Evolutionary conservation across 2,113 vertebrate species (phyloP), one percentile per base, ranked within the genome.

Genomic region (Onychostoma macrolepis): DNA sequence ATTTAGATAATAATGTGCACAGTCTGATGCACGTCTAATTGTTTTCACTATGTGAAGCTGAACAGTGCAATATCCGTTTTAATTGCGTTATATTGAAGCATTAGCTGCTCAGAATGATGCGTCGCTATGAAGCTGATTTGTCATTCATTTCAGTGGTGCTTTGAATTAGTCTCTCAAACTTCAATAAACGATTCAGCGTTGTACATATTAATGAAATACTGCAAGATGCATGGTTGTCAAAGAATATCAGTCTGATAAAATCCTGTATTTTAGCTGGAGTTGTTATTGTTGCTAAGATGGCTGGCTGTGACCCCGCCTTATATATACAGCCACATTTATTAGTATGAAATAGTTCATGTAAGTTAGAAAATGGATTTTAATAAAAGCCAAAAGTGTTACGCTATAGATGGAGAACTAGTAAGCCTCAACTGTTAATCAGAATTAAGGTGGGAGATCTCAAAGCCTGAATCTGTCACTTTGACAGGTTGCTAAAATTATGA

Each of bases 251-350:
- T 48, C 13, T 45, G 2, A 45, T 82, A 30, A 28, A 43, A 45
- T 0, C 13, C 33, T 19, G 2, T 63, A 82, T 45, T 81, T 82
- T 4, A n/a, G 6, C 8, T 17, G 2, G 53, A 85, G 38, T 30
- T 71, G 63, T 79, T 53, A 48, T 89, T 67, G 82, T 89, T 67
- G 82, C 45, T 56, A 89, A 80, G 17, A 80, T 86, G 85, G 50
- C 87, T 80, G 84, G 69, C 87, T 53, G 3, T 72, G 85, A 84
- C 63, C 75, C 75, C 65, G 75, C 80, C 85, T 86, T 89, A 11
- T 33, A 45, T 45, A 11, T 2, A 65, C 38, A 45, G 58, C 8
- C 26, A 30, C 36, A 19, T 41, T 63, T 80, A 24, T 26, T 38
- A 61, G 4, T 38, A 8, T 41, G 1, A 26, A 24, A 15, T 41